phyloP scores from a whole-genome alignment of 1,140 invertebrate species.

The Euura saliciscinereae region DNA sequence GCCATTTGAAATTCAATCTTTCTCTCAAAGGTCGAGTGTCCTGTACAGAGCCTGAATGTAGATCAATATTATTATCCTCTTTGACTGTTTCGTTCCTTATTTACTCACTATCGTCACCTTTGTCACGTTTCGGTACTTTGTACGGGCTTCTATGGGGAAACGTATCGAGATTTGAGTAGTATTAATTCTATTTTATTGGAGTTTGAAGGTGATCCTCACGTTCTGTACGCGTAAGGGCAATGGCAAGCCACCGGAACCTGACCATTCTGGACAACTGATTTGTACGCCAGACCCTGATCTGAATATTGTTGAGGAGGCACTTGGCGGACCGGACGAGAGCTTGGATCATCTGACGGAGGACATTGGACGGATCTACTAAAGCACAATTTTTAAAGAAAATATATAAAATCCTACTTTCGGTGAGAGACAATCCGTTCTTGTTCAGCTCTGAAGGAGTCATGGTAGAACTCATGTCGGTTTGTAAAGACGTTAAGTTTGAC shows the following conservation, averaged over 20 bases:
- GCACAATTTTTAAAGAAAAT: background rate
- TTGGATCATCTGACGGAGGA: background rate
- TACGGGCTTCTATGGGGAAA: background rate
- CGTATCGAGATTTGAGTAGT: background rate
- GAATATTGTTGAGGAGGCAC: background rate
- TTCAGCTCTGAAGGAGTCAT: conserved; percentile 6
- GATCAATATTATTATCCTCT: background rate
- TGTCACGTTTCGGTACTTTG: background rate
- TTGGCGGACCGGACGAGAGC: background rate
- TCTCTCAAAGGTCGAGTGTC: conserved; percentile 19
- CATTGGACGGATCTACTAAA: background rate
- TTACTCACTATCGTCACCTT: background rate
- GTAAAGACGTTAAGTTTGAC: conserved; percentile 38
- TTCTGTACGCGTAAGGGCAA: background rate
- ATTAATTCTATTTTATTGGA: background rate
- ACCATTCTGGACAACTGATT: background rate
- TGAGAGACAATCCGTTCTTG: background rate
- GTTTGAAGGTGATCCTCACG: background rate
- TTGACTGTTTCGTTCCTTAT: background rate
- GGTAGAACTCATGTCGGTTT: conserved; percentile 25
- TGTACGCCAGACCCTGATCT: background rate
- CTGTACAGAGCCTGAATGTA: background rate
- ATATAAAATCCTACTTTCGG: background rate
- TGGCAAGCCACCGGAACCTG: background rate
- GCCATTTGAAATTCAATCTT: conserved; percentile 34